Evolutionary conservation across 2,888 invertebrate genomes (phyloP).

Genomic region (Diarsia brunnea): DNA sequence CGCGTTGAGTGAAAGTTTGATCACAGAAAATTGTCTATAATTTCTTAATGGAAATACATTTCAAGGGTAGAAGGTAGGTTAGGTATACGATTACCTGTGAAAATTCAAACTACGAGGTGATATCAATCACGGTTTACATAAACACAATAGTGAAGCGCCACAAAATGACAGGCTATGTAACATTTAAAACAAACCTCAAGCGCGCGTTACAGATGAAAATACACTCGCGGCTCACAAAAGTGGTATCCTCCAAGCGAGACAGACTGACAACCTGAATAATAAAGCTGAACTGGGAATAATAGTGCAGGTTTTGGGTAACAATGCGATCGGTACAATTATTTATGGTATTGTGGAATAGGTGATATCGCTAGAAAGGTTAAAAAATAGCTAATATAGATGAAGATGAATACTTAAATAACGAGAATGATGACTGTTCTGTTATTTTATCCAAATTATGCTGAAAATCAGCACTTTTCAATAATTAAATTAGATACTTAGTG

Average conservation of each 20-base stretch:
- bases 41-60: not conserved
- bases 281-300: conserved; percentile 22
- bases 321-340: conserved; percentile 6
- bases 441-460: not conserved
- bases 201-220: conserved; percentile 17
- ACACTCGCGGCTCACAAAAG: conserved; percentile 36
- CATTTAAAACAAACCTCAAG: conserved; percentile 22
- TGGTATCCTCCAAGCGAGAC: conserved; percentile 29
- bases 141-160: not conserved
- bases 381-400: not conserved
- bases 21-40: not conserved
- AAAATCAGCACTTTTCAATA: not conserved
- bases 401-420: not conserved
- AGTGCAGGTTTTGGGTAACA: conserved; percentile 9
- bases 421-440: not conserved
- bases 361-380: not conserved
- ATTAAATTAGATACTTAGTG: not conserved
- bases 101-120: not conserved
- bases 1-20: not conserved
- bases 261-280: conserved; percentile 55
- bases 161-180: conserved; percentile 6
- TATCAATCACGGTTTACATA: not conserved
- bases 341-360: not conserved
- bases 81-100: not conserved
- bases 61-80: not conserved